Base-by-base conservation (phyloP, 2,888 invertebrate genomes). In the Heliconius sara region DNA sequence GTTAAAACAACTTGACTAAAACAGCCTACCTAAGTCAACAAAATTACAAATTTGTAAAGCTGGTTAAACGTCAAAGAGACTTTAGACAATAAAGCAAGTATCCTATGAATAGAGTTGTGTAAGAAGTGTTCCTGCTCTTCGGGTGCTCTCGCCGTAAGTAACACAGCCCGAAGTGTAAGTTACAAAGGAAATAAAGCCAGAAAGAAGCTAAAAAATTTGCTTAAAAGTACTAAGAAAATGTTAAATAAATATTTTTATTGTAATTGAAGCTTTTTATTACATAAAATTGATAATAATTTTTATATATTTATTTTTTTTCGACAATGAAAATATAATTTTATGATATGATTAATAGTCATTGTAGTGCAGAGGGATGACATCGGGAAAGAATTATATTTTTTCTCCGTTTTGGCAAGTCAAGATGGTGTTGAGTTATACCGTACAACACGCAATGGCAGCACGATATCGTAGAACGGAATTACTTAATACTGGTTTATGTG, bases 41-140 rank as follows among this genome's bases (percentile, higher is more conserved):
- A 70, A 70, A 47, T 47, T 70, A 25, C 70, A 47, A 70, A 47
- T 25, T 27, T 12, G 9, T 70, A 47, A 47, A 70, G 43, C 43
- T 70, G 13, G 60, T 39, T 39, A 39, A 73, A 60, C 25, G 60
- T 39, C 73, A 73, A 34, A 73, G 73, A 9, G 39, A 25, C 16
- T 39, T 39, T n/a, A 73, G 19, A 73, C 60, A 73, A 73, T 34
- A 60, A 34, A 60, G 73, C n/a, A 39, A 73, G 73, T 73, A 27
- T 60, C 60, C 34, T 60, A 25, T 73, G 73, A 73, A 73, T 39
- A 60, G 73, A 39, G 13, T 73, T 34, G 34, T 57, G 34, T 9
- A 73, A 60, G 73, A 73, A 60, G 34, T 73, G 52, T 71, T 9
- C 60, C 13, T 22, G 34, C 16, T 16, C 73, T 60, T 34, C 12